These are phyloP conservation scores for Xyliphius kryptos DNA, from an alignment of 2,113 vertebrate genomes.

Conservation along the genomic window DNA sequence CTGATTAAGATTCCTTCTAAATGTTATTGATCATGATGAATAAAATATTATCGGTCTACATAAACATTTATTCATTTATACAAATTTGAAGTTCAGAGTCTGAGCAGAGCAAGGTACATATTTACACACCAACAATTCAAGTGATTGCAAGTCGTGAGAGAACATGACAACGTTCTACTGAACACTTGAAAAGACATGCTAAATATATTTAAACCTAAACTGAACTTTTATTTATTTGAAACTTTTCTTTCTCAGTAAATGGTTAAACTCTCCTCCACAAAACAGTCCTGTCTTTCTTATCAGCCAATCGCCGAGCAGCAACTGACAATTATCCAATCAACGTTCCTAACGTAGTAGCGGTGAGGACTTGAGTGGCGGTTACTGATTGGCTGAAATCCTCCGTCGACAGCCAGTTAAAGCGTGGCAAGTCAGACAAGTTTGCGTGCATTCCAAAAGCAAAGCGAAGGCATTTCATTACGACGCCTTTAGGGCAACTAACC, in stretches of 20 bases:
- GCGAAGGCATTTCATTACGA: conserved; percentile 10
- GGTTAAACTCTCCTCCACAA: neutral
- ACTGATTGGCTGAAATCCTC: conserved; percentile 64
- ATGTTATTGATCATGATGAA: too few relatives aligned
- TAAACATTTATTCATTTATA: too few relatives aligned
- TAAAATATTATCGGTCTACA: too few relatives aligned
- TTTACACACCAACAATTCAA: too few relatives aligned
- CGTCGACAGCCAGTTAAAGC: conserved; percentile 65
- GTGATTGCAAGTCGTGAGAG: too few relatives aligned
- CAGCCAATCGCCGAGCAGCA: neutral
- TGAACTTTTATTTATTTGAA: neutral
- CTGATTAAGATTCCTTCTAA: too few relatives aligned
- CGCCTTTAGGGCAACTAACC: neutral
- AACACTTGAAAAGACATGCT: too few relatives aligned
- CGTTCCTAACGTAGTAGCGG: conserved; percentile 48
- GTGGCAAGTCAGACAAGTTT: conserved; percentile 78
- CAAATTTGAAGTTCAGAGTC: too few relatives aligned
- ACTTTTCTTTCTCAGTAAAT: conserved; percentile 4
- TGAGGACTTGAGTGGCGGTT: conserved; percentile 69
- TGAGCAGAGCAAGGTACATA: too few relatives aligned
- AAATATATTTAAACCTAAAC: too few relatives aligned
- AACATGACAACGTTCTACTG: too few relatives aligned
- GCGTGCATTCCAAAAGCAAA: conserved; percentile 36
- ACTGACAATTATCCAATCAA: conserved; percentile 50
- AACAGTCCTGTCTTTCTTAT: too few relatives aligned